Base-by-base conservation (phyloP, 2,888 invertebrate genomes). In the Acanthosepion lycidas region DNA sequence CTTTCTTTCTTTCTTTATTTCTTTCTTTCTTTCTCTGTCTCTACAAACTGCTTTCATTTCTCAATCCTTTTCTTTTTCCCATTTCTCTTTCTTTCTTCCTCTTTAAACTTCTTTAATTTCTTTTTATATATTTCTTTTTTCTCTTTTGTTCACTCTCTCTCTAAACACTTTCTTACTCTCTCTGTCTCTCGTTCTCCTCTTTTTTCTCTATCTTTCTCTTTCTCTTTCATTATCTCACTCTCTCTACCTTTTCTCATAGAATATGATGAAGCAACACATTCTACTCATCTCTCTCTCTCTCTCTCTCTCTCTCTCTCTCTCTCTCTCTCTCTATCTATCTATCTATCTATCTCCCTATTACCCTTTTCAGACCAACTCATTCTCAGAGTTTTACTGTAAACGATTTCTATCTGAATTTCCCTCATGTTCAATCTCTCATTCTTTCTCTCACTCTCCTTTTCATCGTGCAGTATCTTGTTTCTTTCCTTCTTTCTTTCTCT, bases 11-110 rank as follows among this genome's bases (percentile, higher is more conserved):
- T 1, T 64, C 28, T 64, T 9, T 28, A 0, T 1, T 6, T 64
- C 28, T 64, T 4, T 64, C 5, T 28, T 5, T 28, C 0, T 0
- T 0, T 8, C 28, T 4, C 8, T 28, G 0, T 28, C 9, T 1
- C 0, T 28, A 0, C 28, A 28, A 28, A 28, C 9, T 28, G 28
- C 6, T 8, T 6, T 28, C 28, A 6, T 28, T 28, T 26, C 8
- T 6, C 28, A 6, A 9, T 28, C 6, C 28, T 64, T 28, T 28
- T 28, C 28, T 28, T 28, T 64, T 28, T 8, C 28, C 28, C 0
- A 28, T 28, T 5, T 26, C 28, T 8, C 64, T 28, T 1, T 8
- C 28, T 26, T 9, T 64, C 28, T 64, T 28, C 28, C 28, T 28
- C 64, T 42, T 3, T 42, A 42, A 42, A 42, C 42, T 42, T 42